Evolutionary conservation across 2,888 invertebrate species (phyloP), one percentile per base, ranked within the genome.

Genomic region (Drosophila kambysellisi): DNA sequence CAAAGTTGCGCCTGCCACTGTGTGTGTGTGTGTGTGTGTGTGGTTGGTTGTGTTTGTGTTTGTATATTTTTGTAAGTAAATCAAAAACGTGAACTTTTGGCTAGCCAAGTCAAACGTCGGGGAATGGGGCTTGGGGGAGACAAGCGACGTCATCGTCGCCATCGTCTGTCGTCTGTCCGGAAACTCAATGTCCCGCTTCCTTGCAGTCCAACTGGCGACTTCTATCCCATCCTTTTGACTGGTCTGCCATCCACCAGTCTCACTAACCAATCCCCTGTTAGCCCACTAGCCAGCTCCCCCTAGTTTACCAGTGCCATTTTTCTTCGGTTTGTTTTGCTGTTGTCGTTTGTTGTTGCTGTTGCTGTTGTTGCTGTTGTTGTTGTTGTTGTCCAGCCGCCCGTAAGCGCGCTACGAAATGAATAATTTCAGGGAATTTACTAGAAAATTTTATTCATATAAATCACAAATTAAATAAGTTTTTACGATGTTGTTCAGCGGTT

Each of bases 401-500:
- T 80, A 62, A 73, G 83, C 76, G 64, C 64, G 76, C 74, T 82
- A 74, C 75, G 76, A 89, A 90, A 90, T 89, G 90, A 90, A 89
- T 89, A 89, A 89, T 89, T 89, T 88, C 79, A 56, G 79, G 54
- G 83, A 90, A 89, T 90, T 89, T 90, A 87, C 89, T 87, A 82
- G 79, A 83, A 79, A 90, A 83, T 89, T 86, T 89, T 86, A 86
- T 86, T 86, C 86, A 86, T 89, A 86, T 86, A 86, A 86, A 86
- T 86, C 86, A 86, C 86, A 86, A 86, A 86, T 86, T 86, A 86
- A 86, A 86, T 86, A 86, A 86, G 86, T 86, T 86, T 86, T 86
- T 86, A 86, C 86, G 86, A 86, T 88, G 75, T 87, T 86, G 86
- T 89, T 86, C 89, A 81, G 88, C 82, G 89, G 86, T 81, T 86